phyloP scores from a whole-genome alignment of 2,888 invertebrate species.

The Panopea generosa region DNA sequence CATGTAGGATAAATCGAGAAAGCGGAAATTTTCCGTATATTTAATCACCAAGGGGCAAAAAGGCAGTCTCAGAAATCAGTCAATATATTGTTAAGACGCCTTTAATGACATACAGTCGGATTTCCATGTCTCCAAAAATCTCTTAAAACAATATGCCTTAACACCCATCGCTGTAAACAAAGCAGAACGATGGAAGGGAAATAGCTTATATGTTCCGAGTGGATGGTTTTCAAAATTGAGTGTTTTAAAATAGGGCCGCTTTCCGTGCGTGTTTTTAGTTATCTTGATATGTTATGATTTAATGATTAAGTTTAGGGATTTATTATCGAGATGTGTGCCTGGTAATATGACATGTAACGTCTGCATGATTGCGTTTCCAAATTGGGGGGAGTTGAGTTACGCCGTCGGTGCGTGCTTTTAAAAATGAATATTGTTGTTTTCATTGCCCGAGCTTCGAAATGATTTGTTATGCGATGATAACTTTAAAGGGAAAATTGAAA shows the following conservation, averaged over 20 bases:
- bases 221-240: constrained; percentile 51
- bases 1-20: constrained; percentile 42
- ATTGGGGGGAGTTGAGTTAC: constrained; percentile 51
- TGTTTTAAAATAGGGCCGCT: constrained; percentile 27
- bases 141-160: constrained; percentile 57
- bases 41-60: constrained; percentile 57
- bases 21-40: constrained; percentile 63
- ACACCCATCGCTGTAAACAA: constrained; percentile 43
- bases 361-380: constrained; percentile 45
- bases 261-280: constrained; percentile 21
- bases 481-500: neutral
- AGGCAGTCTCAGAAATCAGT: constrained; percentile 32
- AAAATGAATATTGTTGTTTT: constrained; percentile 8
- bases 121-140: constrained; percentile 40
- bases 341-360: constrained; percentile 21
- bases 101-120: constrained; percentile 28
- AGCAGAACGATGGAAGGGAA: constrained; percentile 31
- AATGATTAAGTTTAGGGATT: constrained; percentile 28
- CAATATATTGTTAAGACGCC: constrained; percentile 27
- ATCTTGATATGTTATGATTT: constrained; percentile 32
- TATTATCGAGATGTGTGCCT: constrained; percentile 1
- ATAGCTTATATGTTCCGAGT: constrained; percentile 48
- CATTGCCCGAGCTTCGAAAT: too few relatives aligned
- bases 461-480: neutral
- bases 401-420: constrained; percentile 30